phyloP scores from a whole-genome alignment of 2,888 invertebrate species.

The Heteropelma amictum region DNA sequence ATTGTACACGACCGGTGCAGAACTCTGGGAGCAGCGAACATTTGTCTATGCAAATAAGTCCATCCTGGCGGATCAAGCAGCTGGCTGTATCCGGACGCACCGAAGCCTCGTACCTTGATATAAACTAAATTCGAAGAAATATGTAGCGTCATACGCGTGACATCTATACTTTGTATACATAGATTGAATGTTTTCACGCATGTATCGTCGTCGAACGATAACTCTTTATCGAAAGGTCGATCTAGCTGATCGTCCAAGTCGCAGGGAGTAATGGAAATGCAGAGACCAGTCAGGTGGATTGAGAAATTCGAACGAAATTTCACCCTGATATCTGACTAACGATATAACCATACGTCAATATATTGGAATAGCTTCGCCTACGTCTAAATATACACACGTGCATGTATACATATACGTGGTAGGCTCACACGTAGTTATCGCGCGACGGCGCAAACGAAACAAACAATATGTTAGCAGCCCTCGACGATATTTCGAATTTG shows the following conservation, averaged over 20 bases:
- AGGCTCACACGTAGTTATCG: slow-evolving; percentile 52
- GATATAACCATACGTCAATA: background rate
- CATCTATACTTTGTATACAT: background rate
- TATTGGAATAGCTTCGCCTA: slow-evolving; percentile 8
- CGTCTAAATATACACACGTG: slow-evolving; percentile 1
- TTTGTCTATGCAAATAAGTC: slow-evolving; percentile 71
- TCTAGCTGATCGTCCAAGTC: slow-evolving; percentile 23
- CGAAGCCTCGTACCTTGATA: background rate
- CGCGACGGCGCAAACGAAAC: slow-evolving; percentile 73
- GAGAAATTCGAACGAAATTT: slow-evolving; percentile 40
- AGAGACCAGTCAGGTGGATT: slow-evolving; percentile 5
- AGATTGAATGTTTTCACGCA: too few relatives aligned
- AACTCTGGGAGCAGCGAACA: slow-evolving; percentile 46
- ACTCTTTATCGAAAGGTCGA: slow-evolving; percentile 23
- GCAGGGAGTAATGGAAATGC: slow-evolving; percentile 16
- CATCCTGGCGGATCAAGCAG: slow-evolving; percentile 21
- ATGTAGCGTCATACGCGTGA: background rate
- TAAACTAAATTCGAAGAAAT: slow-evolving; percentile 22
- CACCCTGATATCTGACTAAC: slow-evolving; percentile 24
- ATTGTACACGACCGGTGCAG: background rate
- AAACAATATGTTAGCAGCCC: slow-evolving; percentile 78
- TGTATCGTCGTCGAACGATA: background rate
- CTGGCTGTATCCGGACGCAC: slow-evolving; percentile 4
- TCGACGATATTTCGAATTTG: slow-evolving; percentile 78
- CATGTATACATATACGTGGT: background rate